Base-by-base conservation (phyloP, 64 coral and sea anemone genomes). In the Anthopleura sola region DNA sequence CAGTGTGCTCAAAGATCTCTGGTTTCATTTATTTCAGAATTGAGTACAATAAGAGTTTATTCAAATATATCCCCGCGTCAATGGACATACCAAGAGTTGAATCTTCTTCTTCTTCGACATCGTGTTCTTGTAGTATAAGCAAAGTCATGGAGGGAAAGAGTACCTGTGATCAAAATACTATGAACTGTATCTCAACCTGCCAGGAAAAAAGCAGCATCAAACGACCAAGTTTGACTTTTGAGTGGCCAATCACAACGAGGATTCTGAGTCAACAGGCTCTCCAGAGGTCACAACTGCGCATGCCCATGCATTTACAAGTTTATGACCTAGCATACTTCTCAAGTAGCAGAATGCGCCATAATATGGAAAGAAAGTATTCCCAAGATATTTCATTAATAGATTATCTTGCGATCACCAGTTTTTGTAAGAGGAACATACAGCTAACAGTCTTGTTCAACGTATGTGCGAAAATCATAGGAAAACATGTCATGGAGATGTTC, bases 181-280 rank as follows among this genome's bases (percentile, higher is more conserved):
- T 71, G 66, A 71, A 71, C 66, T 71, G 66, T 71, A 71, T 71
- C 11, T 71, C 47, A 21, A 38, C 82, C 32, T 83, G 82, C 19
- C 44, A 60, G 2, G 82, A 60, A 38, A 83, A 49, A 32, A 36
- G 50, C 36, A 11, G 29, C 6, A 21, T 54, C 46, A 83, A 38
- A 49, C 36, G 55, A 17, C 50, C 82, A 33, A 57, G 82, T 38
- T 17, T 81, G 4, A 81, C 21, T 17, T 53, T 81, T 81, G 82
- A 83, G 17, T 83, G 82, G 82, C 82, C 82, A 83, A 36, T 83
- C 6, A 83, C 82, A 38, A 54, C 82, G 14, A 38, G 82, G 32
- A 37, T 83, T 48, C 50, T 56, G 11, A 60, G 82, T 54, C 82
- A 83, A 36, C 49, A 83, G 55, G 51, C 82, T 24, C 29, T 83